phyloP scores from a whole-genome alignment of 2,797 vertebrate species.

The Syngnathus acus region DNA sequence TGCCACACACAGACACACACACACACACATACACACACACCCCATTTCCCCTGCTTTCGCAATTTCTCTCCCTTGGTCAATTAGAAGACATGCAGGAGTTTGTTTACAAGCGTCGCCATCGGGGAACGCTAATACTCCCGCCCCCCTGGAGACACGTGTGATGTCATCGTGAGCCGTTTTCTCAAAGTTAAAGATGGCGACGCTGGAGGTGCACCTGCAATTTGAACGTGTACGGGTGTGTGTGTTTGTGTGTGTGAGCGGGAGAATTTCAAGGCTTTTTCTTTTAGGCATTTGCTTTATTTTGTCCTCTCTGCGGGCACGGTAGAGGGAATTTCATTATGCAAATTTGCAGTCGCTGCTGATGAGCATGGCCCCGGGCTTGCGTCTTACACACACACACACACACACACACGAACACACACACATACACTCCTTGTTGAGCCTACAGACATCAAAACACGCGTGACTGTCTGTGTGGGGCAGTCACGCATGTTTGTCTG shows the following conservation, averaged over 20 bases:
- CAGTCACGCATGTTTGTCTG: conserved; percentile 49
- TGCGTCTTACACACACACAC: conserved; percentile 44
- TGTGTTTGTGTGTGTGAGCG: no score
- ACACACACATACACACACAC: conserved; percentile 6
- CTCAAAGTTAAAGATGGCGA: background rate
- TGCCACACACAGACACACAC: background rate
- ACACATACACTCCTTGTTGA: conserved; percentile 10
- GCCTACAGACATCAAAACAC: conserved; percentile 45
- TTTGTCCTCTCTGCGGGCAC: conserved; percentile 48
- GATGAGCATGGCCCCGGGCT: conserved; percentile 63
- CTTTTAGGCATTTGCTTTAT: conserved; percentile 53
- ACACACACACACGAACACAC: conserved; percentile 12
- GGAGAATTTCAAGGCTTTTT: conserved; percentile 1
- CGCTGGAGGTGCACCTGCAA: background rate
- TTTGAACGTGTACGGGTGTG: background rate
- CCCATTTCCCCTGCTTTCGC: background rate
- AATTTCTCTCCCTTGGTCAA: background rate
- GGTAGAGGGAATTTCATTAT: conserved; percentile 66
- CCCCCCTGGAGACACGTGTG: no score
- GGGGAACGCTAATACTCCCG: no score
- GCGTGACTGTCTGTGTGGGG: conserved; percentile 44
- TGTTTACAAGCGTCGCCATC: no score
- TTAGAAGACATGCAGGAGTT: background rate
- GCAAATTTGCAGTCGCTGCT: conserved; percentile 58
- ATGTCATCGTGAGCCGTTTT: background rate